Percentiles rank a stretch among this genome's conserved stretches.
Evolutionary conservation across 2,888 invertebrate species (phyloP).

Genomic region (Aleiodes leptofemur): DNA sequence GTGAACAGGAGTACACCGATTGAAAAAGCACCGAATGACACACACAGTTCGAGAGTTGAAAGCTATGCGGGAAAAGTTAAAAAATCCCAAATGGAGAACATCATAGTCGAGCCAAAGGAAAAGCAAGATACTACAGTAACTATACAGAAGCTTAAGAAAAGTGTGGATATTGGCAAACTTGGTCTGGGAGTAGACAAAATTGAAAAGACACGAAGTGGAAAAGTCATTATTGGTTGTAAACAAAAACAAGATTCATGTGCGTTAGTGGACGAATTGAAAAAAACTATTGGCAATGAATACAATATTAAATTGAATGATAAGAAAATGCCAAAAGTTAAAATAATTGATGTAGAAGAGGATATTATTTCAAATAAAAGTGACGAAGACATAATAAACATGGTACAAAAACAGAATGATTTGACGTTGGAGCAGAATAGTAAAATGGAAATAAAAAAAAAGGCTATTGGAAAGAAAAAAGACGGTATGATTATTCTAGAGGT

Average conservation of each 20-base stretch:
- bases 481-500: neutral
- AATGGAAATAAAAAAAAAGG: neutral
- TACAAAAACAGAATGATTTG: neutral
- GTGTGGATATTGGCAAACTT: neutral
- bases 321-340: neutral
- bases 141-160: neutral
- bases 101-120: neutral
- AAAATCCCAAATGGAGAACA: neutral
- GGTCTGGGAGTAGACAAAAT: neutral
- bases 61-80: neutral
- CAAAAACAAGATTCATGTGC: neutral
- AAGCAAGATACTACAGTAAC: neutral
- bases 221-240: neutral
- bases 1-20: neutral
- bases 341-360: neutral
- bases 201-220: neutral
- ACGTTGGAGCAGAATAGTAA: neutral
- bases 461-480: neutral
- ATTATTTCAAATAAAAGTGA: neutral
- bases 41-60: too few relatives aligned
- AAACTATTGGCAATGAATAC: neutral
- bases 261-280: neutral
- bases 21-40: too few relatives aligned
- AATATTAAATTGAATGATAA: neutral
- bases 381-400: too few relatives aligned